phyloP scores from a whole-genome alignment of 2,888 invertebrate genomes.

The Hermaeophaga mercurialis region DNA sequence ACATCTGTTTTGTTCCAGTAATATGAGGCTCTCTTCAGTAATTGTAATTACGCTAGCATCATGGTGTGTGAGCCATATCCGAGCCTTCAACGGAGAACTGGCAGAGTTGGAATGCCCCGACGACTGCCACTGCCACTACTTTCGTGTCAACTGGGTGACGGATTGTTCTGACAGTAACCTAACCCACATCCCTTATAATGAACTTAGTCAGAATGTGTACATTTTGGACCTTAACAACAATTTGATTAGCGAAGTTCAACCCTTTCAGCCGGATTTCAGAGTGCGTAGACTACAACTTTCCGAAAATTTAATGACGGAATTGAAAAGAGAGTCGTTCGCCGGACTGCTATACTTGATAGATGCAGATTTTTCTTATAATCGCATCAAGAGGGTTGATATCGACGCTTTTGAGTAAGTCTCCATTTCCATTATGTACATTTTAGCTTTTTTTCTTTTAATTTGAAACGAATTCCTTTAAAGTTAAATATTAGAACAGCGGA shows the following conservation, averaged over 20 bases:
- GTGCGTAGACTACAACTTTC: conserved; percentile 73
- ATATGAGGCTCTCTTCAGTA: conserved; percentile 32
- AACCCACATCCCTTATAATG: conserved; percentile 70
- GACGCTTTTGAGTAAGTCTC: conserved; percentile 67
- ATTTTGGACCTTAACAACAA: conserved; percentile 74
- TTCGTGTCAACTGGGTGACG: conserved; percentile 77
- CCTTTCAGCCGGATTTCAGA: conserved; percentile 72
- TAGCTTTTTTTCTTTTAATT: too few relatives aligned
- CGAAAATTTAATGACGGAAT: conserved; percentile 66
- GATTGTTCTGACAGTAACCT: conserved; percentile 77
- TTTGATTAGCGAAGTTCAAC: conserved; percentile 64
- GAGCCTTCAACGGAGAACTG: conserved; percentile 65
- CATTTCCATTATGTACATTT: background rate
- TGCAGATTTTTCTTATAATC: conserved; percentile 71
- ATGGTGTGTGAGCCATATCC: conserved; percentile 17
- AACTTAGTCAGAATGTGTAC: conserved; percentile 72
- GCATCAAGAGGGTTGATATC: conserved; percentile 67
- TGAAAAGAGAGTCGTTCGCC: conserved; percentile 67
- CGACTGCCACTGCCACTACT: conserved; percentile 77
- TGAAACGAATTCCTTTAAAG: too few relatives aligned
- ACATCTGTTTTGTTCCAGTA: conserved; percentile 33
- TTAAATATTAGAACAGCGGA: too few relatives aligned
- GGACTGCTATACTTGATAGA: conserved; percentile 72
- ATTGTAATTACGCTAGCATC: conserved; percentile 27
- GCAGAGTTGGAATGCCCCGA: conserved; percentile 73